Evolutionary conservation across 2,888 invertebrate genomes (phyloP), one percentile per base, ranked within the genome.

Genomic region (Salticus scenicus): DNA sequence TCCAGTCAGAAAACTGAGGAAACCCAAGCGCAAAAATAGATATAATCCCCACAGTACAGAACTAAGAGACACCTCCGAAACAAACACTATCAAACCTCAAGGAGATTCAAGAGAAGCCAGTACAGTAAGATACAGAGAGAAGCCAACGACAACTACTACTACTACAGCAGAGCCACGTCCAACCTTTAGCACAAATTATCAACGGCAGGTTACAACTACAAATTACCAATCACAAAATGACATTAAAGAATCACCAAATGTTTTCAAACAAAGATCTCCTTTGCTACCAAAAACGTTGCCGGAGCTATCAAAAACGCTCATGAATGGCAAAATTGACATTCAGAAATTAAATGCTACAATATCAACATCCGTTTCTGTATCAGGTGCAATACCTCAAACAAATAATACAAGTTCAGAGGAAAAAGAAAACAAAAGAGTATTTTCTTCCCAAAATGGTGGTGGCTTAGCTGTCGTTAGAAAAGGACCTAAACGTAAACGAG

Each of bases 301-400:
- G 4, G 84, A 85, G 0, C 12, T 79, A 7, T 75, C 84, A n/a
- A 78, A 78, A 47, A 70, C 78, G 0, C 37, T 85, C 0, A n/a
- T 63, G 33, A 66, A 85, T 30, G 84, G 84, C 10, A 85, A 85
- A 64, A 63, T 85, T 17, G 84, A 85, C n/a, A 64, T 79, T n/a
- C 78, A 85, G 41, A 85, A 85, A 24, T 20, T 85, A 30, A 85
- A 85, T 70, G 84, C 84, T 0, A 79, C 78, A 1, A 85, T 79
- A 30, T 85, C 84, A 14, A 85, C 79, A 1, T 85, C 84, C 0
- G 84, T 85, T 10, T 85, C 84, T 0, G 79, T 85, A 10, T 79
- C 84, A 14, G 83, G 83, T n/a, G 37, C 73, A 10, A 42, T 76
- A 28, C 70, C 81, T 5, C 66, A 66, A 7, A 7, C 37, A 0